phyloP scores from a whole-genome alignment of 2,797 vertebrate species.

The Microcaecilia unicolor region DNA sequence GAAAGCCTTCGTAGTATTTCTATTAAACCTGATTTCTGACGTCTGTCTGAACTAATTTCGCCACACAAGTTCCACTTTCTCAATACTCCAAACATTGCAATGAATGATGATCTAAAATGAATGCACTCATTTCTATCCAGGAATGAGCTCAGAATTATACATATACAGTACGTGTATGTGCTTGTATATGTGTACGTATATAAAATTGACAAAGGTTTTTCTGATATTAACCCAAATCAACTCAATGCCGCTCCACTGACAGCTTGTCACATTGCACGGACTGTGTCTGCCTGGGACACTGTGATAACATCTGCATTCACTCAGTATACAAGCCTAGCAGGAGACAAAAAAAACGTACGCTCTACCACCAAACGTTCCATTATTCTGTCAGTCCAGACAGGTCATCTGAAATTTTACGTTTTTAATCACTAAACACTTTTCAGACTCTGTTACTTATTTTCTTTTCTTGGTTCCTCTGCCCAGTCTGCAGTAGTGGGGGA shows the following conservation, averaged over 20 bases:
- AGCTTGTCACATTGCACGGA: slow-evolving; percentile 74
- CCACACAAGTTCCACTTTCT: too few relatives aligned
- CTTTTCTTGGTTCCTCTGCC: slow-evolving; percentile 64
- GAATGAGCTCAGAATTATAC: too few relatives aligned
- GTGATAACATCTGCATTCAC: slow-evolving; percentile 94
- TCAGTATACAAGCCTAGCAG: slow-evolving; percentile 79
- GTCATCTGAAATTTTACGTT: slow-evolving; percentile 73
- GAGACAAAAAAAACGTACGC: slow-evolving; percentile 71
- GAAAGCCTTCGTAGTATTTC: too few relatives aligned
- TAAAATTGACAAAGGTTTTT: slow-evolving; percentile 44
- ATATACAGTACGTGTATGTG: too few relatives aligned
- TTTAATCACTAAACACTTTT: slow-evolving; percentile 73
- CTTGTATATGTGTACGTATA: too few relatives aligned
- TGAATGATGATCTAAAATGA: too few relatives aligned
- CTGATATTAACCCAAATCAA: slow-evolving; percentile 65
- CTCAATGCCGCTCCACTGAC: slow-evolving; percentile 68
- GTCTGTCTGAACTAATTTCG: too few relatives aligned
- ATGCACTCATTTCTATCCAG: too few relatives aligned
- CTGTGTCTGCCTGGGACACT: slow-evolving; percentile 69
- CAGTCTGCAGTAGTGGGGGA: slow-evolving; percentile 43
- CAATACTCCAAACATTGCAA: too few relatives aligned
- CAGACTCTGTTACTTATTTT: slow-evolving; percentile 68
- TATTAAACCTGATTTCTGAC: too few relatives aligned
- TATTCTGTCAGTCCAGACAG: slow-evolving; percentile 68
- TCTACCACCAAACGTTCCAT: slow-evolving; percentile 60